These are phyloP conservation scores for Atlantisia rogersi DNA, from an alignment of 2,113 vertebrate species.

Conservation along the genomic window DNA sequence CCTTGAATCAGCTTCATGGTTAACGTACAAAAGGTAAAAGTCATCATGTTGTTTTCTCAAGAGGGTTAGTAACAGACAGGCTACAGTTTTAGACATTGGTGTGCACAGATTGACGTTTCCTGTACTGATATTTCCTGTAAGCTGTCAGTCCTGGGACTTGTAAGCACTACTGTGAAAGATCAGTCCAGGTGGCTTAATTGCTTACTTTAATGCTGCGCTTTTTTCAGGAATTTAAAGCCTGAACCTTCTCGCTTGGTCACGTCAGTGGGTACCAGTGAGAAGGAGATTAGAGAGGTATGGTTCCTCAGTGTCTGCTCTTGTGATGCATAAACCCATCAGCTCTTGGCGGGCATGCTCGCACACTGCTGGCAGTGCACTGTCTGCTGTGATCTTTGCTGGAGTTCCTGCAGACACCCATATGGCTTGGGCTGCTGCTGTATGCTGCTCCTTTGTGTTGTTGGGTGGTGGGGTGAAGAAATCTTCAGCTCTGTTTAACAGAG, in stretches of 20 bases:
- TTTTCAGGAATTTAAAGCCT: not conserved
- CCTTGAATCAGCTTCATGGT: not conserved
- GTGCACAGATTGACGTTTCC: not conserved
- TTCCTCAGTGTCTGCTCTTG: not conserved
- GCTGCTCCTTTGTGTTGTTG: not conserved
- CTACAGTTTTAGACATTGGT: not conserved
- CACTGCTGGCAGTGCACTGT: accelerated
- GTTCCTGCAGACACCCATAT: not conserved
- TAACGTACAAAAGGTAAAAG: not conserved
- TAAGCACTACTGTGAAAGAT: accelerated
- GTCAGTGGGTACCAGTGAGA: not conserved
- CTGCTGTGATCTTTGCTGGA: not conserved
- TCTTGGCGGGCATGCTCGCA: accelerated
- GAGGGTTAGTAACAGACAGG: not conserved
- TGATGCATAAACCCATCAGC: not conserved
- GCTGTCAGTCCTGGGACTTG: not conserved
- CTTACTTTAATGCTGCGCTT: not conserved
- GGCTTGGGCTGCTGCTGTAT: not conserved
- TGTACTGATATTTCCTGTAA: not conserved
- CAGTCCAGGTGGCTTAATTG: not conserved
- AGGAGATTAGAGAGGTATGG: not conserved
- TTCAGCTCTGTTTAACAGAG: not conserved
- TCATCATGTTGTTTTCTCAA: not conserved
- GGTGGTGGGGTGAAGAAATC: not conserved
- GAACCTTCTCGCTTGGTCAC: not conserved